Evolutionary conservation across 2,797 vertebrate genomes (phyloP).

Genomic region (Brotogeris chrysoptera): DNA sequence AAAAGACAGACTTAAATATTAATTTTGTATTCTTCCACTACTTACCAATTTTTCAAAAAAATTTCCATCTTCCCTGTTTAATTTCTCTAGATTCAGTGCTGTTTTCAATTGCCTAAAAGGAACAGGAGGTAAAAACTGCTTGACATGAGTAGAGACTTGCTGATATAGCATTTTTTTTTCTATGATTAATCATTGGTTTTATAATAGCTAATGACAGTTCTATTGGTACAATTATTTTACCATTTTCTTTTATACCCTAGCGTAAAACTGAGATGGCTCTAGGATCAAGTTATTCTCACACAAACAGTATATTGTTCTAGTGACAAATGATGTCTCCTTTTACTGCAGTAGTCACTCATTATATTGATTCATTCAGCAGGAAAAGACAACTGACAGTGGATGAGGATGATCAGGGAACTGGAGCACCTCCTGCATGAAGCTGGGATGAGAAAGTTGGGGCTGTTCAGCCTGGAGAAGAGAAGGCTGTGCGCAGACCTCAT

Average conservation of each 20-base stretch:
- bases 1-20: background rate
- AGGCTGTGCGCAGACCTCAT: no score
- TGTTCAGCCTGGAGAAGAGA: no score
- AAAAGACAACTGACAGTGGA: background rate
- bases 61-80: background rate
- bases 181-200: background rate
- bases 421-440: no score
- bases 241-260: background rate
- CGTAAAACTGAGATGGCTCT: background rate
- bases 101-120: background rate
- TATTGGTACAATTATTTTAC: background rate
- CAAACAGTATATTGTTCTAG: background rate
- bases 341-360: background rate
- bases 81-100: background rate
- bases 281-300: background rate
- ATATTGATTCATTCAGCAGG: background rate
- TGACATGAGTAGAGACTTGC: background rate
- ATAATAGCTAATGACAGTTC: background rate
- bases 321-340: background rate
- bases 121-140: background rate
- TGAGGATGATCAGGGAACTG: no score
- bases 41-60: background rate
- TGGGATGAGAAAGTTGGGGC: no score
- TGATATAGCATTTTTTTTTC: background rate
- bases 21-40: background rate